Percentiles rank a stretch among this genome's conserved stretches.
Conservation (phyloP, 2,113 vertebrate genomes). For the Rhineura floridana region DNA sequence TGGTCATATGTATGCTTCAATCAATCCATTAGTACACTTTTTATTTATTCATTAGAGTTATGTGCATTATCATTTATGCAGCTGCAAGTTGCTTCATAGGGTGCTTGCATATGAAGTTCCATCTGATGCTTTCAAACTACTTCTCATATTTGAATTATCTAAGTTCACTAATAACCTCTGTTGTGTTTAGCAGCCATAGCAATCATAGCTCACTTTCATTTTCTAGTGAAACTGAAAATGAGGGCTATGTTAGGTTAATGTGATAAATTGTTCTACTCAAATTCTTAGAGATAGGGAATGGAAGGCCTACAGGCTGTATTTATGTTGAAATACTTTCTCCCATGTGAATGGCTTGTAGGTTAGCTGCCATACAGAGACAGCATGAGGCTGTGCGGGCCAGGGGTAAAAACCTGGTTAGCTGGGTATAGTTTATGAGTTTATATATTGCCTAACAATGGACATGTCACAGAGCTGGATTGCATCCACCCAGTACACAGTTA, state of each 20-base stretch:
- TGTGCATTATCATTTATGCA: neutral
- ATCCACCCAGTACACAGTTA: neutral
- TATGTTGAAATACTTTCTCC: neutral
- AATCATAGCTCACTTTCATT: neutral
- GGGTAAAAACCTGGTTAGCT: neutral
- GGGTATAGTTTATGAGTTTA: neutral
- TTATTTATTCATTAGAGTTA: neutral
- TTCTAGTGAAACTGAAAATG: neutral
- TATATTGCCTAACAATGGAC: neutral
- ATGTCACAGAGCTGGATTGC: neutral
- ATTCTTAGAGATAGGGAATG: neutral
- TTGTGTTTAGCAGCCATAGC: neutral
- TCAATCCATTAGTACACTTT: neutral
- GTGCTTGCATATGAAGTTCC: neutral
- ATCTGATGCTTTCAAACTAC: neutral
- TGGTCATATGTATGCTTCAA: conserved; percentile 1
- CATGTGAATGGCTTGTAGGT: neutral
- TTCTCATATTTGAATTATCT: neutral
- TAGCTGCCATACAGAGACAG: neutral
- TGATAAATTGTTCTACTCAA: neutral
- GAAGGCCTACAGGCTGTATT: neutral
- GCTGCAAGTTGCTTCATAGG: neutral
- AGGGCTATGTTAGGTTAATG: neutral
- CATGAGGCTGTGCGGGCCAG: neutral
- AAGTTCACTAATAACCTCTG: neutral